Percentiles rank a stretch among this genome's conserved stretches.
Evolutionary conservation across 37 sponge, comb jelly and placozoan genomes (phyloP).

Genomic region (Lycopodina hypogea): DNA sequence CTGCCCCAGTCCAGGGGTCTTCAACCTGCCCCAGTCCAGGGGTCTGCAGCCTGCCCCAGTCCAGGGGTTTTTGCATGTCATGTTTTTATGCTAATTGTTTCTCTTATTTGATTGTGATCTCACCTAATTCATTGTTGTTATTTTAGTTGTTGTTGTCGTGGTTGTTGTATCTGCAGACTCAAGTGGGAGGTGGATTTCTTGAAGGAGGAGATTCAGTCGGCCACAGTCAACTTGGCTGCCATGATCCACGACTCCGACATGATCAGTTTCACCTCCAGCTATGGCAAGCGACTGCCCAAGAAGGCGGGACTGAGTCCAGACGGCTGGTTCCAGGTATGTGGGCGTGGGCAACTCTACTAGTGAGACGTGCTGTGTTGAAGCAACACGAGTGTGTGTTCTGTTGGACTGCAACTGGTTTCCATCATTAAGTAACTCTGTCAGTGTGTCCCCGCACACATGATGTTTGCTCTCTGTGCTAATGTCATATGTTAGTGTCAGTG

Average conservation of each 20-base stretch:
- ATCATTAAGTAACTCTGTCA: too few species aligned
- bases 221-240: conserved; percentile 20
- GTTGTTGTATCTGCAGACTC: conserved; percentile 29
- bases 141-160: neutral
- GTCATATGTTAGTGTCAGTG: neutral
- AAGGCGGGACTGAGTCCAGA: conserved; percentile 69
- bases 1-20: too few species aligned
- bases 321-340: conserved; percentile 73
- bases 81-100: too few species aligned
- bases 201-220: conserved; percentile 34
- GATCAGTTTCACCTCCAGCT: conserved; percentile 2
- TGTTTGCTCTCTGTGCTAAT: too few species aligned
- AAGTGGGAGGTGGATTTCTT: conserved; percentile 59
- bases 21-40: too few species aligned
- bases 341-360: neutral
- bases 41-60: too few species aligned
- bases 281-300: conserved; percentile 73
- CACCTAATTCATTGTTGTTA: neutral
- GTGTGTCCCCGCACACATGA: too few species aligned
- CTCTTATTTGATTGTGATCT: neutral
- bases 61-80: too few species aligned
- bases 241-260: conserved; percentile 70
- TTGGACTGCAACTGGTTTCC: too few species aligned
- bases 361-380: neutral
- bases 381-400: too few species aligned